A percentile compares a stretch with the other conserved stretches of the same genome.
These are phyloP conservation scores for Eilema caniola DNA, from an alignment of 2,888 invertebrate species.

Conservation along the genomic window DNA sequence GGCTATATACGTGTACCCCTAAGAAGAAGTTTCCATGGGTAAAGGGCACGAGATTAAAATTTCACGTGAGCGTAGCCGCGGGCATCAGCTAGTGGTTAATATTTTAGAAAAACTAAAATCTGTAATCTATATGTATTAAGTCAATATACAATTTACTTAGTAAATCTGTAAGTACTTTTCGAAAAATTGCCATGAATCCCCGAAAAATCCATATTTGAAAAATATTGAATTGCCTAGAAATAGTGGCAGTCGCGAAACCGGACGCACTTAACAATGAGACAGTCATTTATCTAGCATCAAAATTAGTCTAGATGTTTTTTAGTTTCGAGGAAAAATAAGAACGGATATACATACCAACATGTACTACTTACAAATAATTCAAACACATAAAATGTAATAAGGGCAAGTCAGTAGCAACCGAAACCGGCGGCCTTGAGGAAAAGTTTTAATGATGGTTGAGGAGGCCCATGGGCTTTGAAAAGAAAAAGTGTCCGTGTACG, in stretches of 20 bases:
- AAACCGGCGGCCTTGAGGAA: background rate
- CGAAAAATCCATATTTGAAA: too few relatives aligned
- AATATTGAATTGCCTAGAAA: too few relatives aligned
- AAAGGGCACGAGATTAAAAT: too few relatives aligned
- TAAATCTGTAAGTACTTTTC: too few relatives aligned
- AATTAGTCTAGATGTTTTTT: background rate
- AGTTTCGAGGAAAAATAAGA: background rate
- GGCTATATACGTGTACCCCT: too few relatives aligned
- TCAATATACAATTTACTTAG: too few relatives aligned
- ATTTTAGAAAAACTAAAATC: background rate
- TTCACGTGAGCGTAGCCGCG: too few relatives aligned
- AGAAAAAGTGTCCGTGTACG: background rate
- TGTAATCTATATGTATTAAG: too few relatives aligned
- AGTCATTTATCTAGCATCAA: background rate
- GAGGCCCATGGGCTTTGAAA: background rate
- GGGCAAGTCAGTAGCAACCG: background rate
- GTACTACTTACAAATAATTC: background rate
- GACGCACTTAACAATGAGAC: too few relatives aligned
- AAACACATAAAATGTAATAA: slow-evolving; percentile 4
- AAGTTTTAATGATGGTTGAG: slow-evolving; percentile 4
- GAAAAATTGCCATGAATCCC: too few relatives aligned
- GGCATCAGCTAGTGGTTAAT: background rate
- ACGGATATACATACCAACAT: background rate
- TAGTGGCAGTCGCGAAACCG: too few relatives aligned
- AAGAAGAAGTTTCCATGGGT: too few relatives aligned